Conservation (phyloP, 2,113 vertebrate genomes). For the Psephotus haematonotus region DNA sequence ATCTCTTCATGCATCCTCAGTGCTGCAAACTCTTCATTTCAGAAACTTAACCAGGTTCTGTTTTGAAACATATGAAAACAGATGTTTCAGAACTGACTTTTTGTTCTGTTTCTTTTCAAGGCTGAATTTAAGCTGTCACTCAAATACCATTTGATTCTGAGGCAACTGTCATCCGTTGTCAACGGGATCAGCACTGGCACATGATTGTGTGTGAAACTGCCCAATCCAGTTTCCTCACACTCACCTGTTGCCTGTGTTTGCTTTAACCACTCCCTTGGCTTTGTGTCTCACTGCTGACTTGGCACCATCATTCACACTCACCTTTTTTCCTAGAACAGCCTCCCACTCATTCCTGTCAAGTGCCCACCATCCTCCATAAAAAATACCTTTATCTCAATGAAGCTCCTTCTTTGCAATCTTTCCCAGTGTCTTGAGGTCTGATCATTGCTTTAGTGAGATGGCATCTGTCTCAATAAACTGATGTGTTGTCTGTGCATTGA, state of each 20-base stretch:
- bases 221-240: background rate
- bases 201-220: background rate
- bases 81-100: background rate
- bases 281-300: constrained; percentile 2
- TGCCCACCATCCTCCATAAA: background rate
- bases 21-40: background rate
- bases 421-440: background rate
- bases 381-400: background rate
- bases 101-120: background rate
- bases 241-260: background rate
- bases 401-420: background rate
- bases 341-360: background rate
- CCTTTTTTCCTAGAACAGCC: background rate
- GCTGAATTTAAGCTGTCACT: background rate
- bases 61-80: background rate
- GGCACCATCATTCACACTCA: background rate
- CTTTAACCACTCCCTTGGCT: constrained; percentile 24
- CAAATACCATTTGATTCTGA: background rate
- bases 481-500: background rate
- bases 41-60: background rate
- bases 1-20: background rate
- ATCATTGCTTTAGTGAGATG: background rate
- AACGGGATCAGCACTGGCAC: background rate
- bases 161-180: background rate
- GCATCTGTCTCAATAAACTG: background rate